These are phyloP conservation scores for Planiliza haematocheilus DNA, from an alignment of 2,113 vertebrate genomes.

Conservation along the genomic window DNA sequence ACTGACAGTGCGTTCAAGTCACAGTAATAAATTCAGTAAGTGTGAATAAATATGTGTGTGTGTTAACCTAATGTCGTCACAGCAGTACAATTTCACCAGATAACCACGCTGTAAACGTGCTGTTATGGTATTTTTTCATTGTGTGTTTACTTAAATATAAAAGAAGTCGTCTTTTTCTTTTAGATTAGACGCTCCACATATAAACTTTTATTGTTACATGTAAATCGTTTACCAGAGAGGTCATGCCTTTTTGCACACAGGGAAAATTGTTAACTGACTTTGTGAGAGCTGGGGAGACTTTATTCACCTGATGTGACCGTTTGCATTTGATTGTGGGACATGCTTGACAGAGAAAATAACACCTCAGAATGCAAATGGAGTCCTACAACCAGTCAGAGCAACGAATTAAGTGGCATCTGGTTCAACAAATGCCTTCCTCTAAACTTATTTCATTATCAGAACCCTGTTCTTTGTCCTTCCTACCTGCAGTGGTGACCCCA, in stretches of 20 bases:
- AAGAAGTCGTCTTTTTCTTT: neutral
- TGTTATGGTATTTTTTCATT: neutral
- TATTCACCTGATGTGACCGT: too few relatives aligned
- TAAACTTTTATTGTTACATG: neutral
- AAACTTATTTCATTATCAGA: too few relatives aligned
- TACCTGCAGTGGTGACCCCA: too few relatives aligned
- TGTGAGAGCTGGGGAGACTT: neutral
- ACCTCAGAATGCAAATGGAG: too few relatives aligned
- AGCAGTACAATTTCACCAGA: neutral
- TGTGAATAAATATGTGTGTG: rapidly evolving
- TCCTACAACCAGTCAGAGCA: too few relatives aligned
- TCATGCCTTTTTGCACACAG: neutral
- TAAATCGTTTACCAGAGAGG: neutral
- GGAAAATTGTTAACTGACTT: rapidly evolving
- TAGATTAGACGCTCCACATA: neutral
- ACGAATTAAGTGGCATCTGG: too few relatives aligned
- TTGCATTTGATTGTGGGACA: too few relatives aligned
- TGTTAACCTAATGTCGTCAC: neutral
- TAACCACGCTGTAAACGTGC: neutral
- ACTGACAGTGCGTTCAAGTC: too few relatives aligned
- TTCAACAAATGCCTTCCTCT: too few relatives aligned
- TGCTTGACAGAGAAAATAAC: too few relatives aligned
- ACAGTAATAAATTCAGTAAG: too few relatives aligned
- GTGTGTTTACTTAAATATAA: rapidly evolving
- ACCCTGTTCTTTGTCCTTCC: too few relatives aligned